Evolutionary conservation across 2,113 vertebrate genomes (phyloP).

Genomic region (Tretioscincus oriximinensis): DNA sequence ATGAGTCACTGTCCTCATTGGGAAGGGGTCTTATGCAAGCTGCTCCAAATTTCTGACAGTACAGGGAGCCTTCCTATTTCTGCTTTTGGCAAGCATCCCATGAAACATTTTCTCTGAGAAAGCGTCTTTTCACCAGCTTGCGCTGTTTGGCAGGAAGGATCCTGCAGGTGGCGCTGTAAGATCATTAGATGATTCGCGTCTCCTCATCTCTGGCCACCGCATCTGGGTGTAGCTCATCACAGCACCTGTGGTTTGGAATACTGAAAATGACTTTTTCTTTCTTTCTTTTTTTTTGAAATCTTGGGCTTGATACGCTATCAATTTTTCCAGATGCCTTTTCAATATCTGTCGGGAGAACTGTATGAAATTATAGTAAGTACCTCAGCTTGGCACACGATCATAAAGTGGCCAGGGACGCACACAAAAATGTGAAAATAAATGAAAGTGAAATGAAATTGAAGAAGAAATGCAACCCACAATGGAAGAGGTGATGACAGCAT

Average conservation of each 20-base stretch:
- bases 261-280: constrained; percentile 56
- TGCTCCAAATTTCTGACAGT: background rate
- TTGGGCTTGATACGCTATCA: constrained; percentile 64
- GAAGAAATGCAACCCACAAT: constrained; percentile 1
- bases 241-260: constrained; percentile 49
- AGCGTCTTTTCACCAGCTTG: background rate
- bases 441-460: background rate
- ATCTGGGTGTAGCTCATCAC: background rate
- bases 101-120: no score
- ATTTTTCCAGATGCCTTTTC: constrained; percentile 68
- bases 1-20: background rate
- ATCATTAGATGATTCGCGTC: constrained; percentile 37
- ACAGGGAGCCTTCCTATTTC: background rate
- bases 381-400: constrained; percentile 35
- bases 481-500: constrained; percentile 5
- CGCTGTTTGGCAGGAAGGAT: background rate
- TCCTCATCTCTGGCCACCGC: background rate
- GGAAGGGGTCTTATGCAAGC: background rate
- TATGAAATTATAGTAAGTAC: constrained; percentile 60
- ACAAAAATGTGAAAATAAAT: constrained; percentile 1
- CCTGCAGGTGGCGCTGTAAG: constrained; percentile 65
- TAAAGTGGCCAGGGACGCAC: constrained; percentile 19
- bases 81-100: background rate
- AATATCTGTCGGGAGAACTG: constrained; percentile 64
- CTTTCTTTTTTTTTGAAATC: constrained; percentile 50